Base-by-base conservation (phyloP, 2,797 vertebrate species). In the Enteromius thamalakanensis region DNA sequence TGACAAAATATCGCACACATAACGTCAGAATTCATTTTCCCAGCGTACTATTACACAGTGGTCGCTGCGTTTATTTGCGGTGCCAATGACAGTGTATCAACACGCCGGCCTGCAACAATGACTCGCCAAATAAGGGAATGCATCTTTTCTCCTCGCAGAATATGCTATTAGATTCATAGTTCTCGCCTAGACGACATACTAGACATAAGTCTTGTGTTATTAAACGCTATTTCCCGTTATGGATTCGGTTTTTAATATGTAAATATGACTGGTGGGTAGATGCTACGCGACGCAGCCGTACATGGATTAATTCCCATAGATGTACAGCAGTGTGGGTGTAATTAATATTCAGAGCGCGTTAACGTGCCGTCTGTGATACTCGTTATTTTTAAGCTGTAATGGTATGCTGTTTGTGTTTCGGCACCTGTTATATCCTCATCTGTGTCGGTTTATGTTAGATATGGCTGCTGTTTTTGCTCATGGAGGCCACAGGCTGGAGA, bases 101-200 rank as follows among this genome's bases (percentile, higher is more conserved):
- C 76, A 74, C 85, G 58, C 72, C 74, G 82, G 79, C 84, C 80
- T 75, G 77, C 53, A 74, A 87, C 84, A 87, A 86, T 87, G 87
- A 87, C 87, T 88, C 80, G 84, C 84, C 80, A 75, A 55, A 86
- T 80, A 68, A 69, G 19, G 37, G 23, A 49, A 47, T 62, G 21
- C 65, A 49, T 69, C 10, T n/a, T 11, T 55, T 51, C 11, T 47
- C 17, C 9, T 37, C 4, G 47, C 10, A 2, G 5, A 75, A 74
- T 23, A 23, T 9, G 21, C 7, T n/a, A 0, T 21, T 51, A 3
- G 32, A 12, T 23, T 21, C 11, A 26, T 9, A 4, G 40, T 53
- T 19, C 3, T 65, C n/a, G 21, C 10, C 0, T 29, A 47, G 21
- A 26, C 45, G 21, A 6, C 29, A 26, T 12, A 32, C 12, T 45